Base-by-base conservation (phyloP, 2,888 invertebrate species). In the Frankliniella intonsa region DNA sequence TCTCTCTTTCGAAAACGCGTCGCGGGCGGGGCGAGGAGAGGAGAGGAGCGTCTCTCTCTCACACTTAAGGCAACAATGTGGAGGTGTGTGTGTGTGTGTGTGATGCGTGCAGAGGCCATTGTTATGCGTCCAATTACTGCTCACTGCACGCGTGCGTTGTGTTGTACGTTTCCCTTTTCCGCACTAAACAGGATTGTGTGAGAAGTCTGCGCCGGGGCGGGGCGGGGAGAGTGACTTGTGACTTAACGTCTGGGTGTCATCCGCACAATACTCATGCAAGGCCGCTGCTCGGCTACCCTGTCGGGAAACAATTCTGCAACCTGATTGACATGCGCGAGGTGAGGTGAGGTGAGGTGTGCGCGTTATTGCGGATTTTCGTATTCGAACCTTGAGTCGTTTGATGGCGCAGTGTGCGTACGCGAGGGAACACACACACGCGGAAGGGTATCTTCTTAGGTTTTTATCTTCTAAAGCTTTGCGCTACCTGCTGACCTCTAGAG, bases 171-270 rank as follows among this genome's bases (percentile, higher is more conserved):
- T 76, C 69, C 69, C 69, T 22, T 76, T 76, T 76, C 69, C 69
- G 69, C 69, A 76, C 25, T 76, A 76, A 76, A 76, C 69, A 76
- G 69, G 69, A 76, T 76, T 25, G 69, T 76, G 69, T 76, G 69
- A 76, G 69, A 76, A 76, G n/a, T 55, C 55, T 55, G 3, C 55
- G 19, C 12, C 62, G 38, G 3, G 19, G 62, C 62, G 38, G 3
- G 19, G 62, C 62, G n/a, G 69, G 69, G 69, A 76, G 69, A 76
- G 69, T 76, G 69, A 76, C 69, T 76, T 25, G 69, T 76, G 69
- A 76, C 69, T 76, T 25, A 76, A 76, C 69, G 69, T 62, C 14
- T 17, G 22, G 69, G 69, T 76, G 69, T 76, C 69, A 76, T 76
- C 69, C 62, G 38, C 38, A 38, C 38, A 38, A 38, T 38, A 38